Evolutionary conservation across 23 tunicate genomes (phyloP).

Genomic region (Pegea sp.): DNA sequence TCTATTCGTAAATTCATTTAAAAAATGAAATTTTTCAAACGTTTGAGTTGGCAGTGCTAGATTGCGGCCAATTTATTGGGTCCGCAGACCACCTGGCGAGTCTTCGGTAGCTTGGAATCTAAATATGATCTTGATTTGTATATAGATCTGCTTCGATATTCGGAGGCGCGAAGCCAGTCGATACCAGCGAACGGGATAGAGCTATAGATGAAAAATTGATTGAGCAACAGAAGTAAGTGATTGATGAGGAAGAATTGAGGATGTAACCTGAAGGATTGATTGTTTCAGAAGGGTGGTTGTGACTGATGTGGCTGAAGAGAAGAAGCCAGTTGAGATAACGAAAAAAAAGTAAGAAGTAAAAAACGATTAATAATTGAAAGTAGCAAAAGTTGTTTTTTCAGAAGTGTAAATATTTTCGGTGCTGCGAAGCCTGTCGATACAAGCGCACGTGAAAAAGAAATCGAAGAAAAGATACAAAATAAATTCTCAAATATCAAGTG

Average conservation of each 20-base stretch:
- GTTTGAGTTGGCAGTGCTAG: neutral
- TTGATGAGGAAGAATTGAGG: too few relatives aligned
- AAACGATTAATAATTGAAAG: neutral
- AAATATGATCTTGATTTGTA: neutral
- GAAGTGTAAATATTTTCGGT: constrained; percentile 62
- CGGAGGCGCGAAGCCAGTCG: constrained; percentile 95
- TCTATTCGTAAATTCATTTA: too few relatives aligned
- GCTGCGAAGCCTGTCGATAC: constrained; percentile 95
- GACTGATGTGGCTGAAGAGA: constrained; percentile 1
- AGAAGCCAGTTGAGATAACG: neutral
- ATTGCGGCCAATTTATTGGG: neutral
- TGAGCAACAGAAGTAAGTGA: constrained; percentile 13
- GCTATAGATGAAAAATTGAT: constrained; percentile 67
- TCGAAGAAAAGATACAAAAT: constrained; percentile 76
- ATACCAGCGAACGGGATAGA: constrained; percentile 44
- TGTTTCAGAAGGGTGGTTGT: too few relatives aligned
- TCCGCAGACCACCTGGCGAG: neutral
- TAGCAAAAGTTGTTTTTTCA: constrained; percentile 10
- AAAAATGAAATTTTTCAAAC: too few relatives aligned
- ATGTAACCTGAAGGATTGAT: too few relatives aligned
- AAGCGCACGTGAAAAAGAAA: constrained; percentile 26
- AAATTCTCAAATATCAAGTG: too few relatives aligned
- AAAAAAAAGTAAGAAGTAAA: neutral
- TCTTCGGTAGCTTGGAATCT: neutral
- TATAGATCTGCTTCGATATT: constrained; percentile 68